phyloP scores from a whole-genome alignment of 2,797 vertebrate genomes.

The Lithobates pipiens region DNA sequence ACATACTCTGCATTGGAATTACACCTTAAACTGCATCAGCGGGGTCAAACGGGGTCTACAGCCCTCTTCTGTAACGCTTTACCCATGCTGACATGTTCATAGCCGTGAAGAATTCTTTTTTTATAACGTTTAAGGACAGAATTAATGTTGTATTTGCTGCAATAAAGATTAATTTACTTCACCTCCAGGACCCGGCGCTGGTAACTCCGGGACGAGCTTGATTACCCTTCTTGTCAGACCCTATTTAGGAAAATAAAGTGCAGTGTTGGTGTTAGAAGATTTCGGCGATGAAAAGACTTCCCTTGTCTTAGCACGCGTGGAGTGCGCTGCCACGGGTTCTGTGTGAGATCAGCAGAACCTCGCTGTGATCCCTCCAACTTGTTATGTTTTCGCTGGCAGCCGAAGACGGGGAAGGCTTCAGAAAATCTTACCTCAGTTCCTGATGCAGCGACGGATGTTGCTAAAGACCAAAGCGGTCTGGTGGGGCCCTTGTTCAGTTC shows the following conservation, averaged over 20 bases:
- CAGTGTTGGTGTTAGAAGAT: background rate
- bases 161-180: slow-evolving; percentile 27
- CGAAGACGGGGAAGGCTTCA: background rate
- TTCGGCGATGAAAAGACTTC: background rate
- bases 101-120: slow-evolving; percentile 4
- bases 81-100: slow-evolving; percentile 31
- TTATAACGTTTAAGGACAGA: background rate
- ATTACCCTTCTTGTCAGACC: slow-evolving; percentile 23
- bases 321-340: background rate
- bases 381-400: background rate
- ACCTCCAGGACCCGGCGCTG: background rate
- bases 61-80: slow-evolving; percentile 9
- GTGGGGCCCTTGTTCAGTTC: background rate
- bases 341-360: slow-evolving; percentile 42
- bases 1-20: no score
- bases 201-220: background rate
- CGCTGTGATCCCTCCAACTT: slow-evolving; percentile 62
- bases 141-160: slow-evolving; percentile 1
- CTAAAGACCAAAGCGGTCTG: background rate
- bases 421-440: slow-evolving; percentile 18
- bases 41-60: slow-evolving; percentile 30
- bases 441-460: background rate
- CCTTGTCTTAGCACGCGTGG: background rate
- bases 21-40: background rate
- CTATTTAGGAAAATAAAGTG: slow-evolving; percentile 10